Percentiles rank a stretch among this genome's conserved stretches.
Conservation (phyloP, 2,888 invertebrate species). For the Calameuta idolon region DNA sequence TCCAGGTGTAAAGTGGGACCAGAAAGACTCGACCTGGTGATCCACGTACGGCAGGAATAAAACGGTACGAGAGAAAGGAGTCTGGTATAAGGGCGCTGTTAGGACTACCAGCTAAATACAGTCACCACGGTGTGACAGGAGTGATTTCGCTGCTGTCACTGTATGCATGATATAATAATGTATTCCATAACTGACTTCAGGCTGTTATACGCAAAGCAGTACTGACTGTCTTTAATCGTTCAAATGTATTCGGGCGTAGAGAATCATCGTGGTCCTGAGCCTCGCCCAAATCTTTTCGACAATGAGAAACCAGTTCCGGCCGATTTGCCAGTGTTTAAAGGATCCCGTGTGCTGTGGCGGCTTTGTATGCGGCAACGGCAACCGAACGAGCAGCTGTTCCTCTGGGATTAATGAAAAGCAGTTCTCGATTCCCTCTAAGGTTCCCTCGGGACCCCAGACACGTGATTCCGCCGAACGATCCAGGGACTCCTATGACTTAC, state of each 20-base stretch:
- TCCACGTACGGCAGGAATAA: slow-evolving; percentile 23
- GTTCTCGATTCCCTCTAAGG: neutral
- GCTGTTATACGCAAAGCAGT: neutral
- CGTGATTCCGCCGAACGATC: neutral
- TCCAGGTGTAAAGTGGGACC: slow-evolving; percentile 38
- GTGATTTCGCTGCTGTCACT: neutral
- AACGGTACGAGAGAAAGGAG: slow-evolving; percentile 2
- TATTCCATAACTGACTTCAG: neutral
- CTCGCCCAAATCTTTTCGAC: neutral
- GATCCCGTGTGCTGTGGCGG: neutral
- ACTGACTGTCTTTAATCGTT: neutral
- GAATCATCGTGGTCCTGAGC: neutral
- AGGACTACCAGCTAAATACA: neutral
- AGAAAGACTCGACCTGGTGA: slow-evolving; percentile 41
- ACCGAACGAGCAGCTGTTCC: neutral
- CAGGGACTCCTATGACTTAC: neutral
- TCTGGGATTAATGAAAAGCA: neutral
- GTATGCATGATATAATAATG: neutral
- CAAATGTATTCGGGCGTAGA: neutral
- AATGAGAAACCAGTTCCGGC: neutral
- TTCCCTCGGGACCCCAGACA: neutral
- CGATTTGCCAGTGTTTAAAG: neutral
- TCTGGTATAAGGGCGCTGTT: slow-evolving; percentile 1
- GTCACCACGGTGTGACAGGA: neutral
- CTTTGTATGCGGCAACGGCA: neutral